Evolutionary conservation across 1,140 invertebrate genomes (phyloP).

Genomic region (Drosophila pandora): DNA sequence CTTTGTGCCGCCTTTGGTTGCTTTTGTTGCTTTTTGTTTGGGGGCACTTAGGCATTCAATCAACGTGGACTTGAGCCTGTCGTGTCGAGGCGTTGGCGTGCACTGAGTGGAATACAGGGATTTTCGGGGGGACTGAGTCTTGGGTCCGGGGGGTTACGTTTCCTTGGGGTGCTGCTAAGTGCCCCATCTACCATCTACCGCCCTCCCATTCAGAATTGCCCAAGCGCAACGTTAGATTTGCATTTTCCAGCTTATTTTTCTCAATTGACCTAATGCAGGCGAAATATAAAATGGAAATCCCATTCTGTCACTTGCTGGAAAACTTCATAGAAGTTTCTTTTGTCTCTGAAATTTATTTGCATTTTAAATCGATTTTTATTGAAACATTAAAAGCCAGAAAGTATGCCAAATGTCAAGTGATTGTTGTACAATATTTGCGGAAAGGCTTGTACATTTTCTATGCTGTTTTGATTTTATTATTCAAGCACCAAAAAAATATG

Average conservation of each 20-base stretch:
- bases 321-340: neutral
- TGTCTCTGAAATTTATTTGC: neutral
- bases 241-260: constrained; percentile 67
- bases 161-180: constrained; percentile 35
- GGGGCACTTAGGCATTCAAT: constrained; percentile 76
- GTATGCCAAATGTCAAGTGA: too few relatives aligned
- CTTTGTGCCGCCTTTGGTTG: constrained; percentile 59
- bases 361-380: neutral
- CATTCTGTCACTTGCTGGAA: neutral
- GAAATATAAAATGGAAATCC: neutral
- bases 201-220: constrained; percentile 51
- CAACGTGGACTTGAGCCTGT: constrained; percentile 65
- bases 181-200: constrained; percentile 1
- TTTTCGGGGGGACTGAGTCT: neutral
- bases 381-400: too few relatives aligned
- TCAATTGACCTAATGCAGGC: constrained; percentile 8
- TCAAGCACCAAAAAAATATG: too few relatives aligned
- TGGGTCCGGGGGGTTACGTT: neutral
- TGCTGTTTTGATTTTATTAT: too few relatives aligned
- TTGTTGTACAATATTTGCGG: too few relatives aligned
- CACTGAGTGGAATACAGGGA: constrained; percentile 23
- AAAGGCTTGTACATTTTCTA: too few relatives aligned
- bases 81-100: constrained; percentile 70
- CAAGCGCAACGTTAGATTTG: constrained; percentile 73
- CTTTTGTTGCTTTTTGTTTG: constrained; percentile 33